phyloP scores from a whole-genome alignment of 2,888 invertebrate species.

The Pyrocoelia pectoralis region DNA sequence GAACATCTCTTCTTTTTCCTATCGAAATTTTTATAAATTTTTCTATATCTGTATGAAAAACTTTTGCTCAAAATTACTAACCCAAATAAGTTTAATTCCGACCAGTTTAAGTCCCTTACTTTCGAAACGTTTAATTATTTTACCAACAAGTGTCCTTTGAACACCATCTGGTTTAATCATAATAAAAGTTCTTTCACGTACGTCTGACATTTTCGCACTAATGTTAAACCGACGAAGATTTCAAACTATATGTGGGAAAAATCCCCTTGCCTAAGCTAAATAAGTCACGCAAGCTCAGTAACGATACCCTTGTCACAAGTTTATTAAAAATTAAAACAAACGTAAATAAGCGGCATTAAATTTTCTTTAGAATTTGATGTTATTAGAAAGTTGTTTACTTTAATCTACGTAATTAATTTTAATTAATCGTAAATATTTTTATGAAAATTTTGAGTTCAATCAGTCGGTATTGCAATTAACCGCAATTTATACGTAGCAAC shows the following conservation, averaged over 20 bases:
- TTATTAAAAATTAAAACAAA: conserved; percentile 5
- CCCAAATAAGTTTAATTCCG: conserved; percentile 93
- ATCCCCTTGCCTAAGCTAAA: not conserved
- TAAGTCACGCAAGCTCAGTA: conserved; percentile 9
- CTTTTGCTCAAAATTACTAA: conserved; percentile 59
- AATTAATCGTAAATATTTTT: no score
- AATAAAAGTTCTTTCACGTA: conserved; percentile 94
- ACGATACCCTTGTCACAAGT: not conserved
- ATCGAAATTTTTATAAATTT: conserved; percentile 63
- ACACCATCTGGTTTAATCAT: conserved; percentile 99
- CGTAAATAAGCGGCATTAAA: not conserved
- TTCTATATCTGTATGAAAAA: no score
- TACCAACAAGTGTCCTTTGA: conserved; percentile 95
- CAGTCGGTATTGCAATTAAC: no score
- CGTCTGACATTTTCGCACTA: conserved; percentile 69
- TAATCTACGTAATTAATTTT: not conserved
- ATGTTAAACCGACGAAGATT: not conserved
- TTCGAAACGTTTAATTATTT: conserved; percentile 96
- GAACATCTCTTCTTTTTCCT: conserved; percentile 72
- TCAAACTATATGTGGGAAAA: not conserved
- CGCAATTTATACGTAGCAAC: no score
- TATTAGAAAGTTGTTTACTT: not conserved
- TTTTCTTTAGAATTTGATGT: no score
- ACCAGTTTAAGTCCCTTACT: conserved; percentile 97
- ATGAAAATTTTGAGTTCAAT: no score